Conservation (phyloP, 2,888 invertebrate genomes). For the Reticulitermes lucifugus region DNA sequence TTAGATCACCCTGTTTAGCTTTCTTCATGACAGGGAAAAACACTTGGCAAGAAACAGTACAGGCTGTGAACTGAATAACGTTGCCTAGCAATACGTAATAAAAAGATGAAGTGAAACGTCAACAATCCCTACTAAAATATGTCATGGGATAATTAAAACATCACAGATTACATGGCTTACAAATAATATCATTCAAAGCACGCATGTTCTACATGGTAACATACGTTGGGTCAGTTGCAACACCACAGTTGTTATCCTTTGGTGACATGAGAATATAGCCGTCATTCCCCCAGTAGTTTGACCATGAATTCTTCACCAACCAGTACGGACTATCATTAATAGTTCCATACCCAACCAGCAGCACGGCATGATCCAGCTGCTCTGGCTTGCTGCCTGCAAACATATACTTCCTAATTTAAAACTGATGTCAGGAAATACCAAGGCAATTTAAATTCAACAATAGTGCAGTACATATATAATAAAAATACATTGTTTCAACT, state of each 20-base stretch:
- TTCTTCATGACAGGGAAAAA: no score
- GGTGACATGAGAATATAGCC: conserved; percentile 94
- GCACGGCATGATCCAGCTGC: conserved; percentile 90
- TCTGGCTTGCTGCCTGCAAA: conserved; percentile 79
- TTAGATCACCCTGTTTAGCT: no score
- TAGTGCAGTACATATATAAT: no score
- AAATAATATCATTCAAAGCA: no score
- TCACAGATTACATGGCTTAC: no score
- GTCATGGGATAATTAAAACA: no score
- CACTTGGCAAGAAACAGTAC: no score
- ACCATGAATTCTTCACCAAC: conserved; percentile 97
- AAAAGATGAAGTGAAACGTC: no score
- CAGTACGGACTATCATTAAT: conserved; percentile 89
- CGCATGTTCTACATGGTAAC: conserved; percentile 63
- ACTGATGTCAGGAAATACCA: not conserved
- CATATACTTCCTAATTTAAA: not conserved
- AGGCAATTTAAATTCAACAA: not conserved
- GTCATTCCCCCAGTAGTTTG: conserved; percentile 97
- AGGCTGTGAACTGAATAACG: no score
- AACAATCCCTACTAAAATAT: no score
- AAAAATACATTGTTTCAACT: no score
- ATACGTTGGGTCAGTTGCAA: conserved; percentile 87
- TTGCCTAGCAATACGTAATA: no score
- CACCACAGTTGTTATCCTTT: conserved; percentile 93
- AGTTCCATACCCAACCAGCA: conserved; percentile 92